phyloP scores from a whole-genome alignment of 2,797 vertebrate species.

The Rhinogobio ventralis region DNA sequence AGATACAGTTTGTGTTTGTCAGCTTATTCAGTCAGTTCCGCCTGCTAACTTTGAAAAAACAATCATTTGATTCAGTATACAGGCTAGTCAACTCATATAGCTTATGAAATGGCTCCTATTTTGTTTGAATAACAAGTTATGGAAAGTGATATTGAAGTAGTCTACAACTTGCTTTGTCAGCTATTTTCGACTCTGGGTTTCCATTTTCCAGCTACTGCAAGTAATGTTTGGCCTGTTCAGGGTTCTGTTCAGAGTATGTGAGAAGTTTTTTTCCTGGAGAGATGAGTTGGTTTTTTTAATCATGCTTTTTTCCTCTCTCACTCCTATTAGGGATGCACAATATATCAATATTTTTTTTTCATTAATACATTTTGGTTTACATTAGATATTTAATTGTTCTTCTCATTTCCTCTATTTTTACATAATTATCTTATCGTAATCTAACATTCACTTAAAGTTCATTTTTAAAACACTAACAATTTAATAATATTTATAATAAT shows the following conservation, averaged over 20 bases:
- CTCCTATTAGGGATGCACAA: not conserved
- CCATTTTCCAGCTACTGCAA: not conserved
- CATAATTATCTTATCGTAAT: not conserved
- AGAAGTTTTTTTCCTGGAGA: not conserved
- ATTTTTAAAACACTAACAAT: not conserved
- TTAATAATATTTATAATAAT: not conserved
- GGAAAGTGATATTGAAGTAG: not conserved
- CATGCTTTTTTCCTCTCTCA: not conserved
- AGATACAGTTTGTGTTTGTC: slow-evolving; percentile 54
- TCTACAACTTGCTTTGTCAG: slow-evolving; percentile 15
- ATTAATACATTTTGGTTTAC: not conserved
- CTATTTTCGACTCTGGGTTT: not conserved
- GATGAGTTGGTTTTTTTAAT: not conserved
- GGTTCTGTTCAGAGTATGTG: not conserved
- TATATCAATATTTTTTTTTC: not conserved
- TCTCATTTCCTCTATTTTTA: not conserved
- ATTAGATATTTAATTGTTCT: not conserved
- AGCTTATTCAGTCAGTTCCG: not conserved
- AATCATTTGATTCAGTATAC: not conserved
- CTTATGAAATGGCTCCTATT: not conserved
- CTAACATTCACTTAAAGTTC: not conserved
- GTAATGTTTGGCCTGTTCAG: not conserved
- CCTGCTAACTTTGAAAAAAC: slow-evolving; percentile 24
- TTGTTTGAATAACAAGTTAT: slow-evolving; percentile 18
- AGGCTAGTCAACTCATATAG: not conserved